phyloP scores from a whole-genome alignment of 2,113 vertebrate species.

The Entelurus aequoreus region DNA sequence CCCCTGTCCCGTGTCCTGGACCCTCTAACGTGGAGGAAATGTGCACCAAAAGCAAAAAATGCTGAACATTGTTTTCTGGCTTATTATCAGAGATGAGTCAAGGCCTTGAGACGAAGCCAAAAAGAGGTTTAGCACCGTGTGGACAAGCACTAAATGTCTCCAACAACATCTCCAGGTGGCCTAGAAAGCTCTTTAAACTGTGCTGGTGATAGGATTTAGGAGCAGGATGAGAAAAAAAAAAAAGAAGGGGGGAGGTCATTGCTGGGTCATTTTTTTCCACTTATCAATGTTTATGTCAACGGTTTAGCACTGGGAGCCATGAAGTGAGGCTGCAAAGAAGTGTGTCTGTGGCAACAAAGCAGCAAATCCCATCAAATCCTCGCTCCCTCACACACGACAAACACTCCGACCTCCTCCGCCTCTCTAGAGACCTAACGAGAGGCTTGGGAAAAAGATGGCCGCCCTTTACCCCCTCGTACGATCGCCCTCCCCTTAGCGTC shows the following conservation, averaged over 20 bases:
- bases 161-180: slow-evolving; percentile 44
- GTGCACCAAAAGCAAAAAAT: no score
- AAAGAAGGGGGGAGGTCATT: slow-evolving; percentile 33
- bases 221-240: slow-evolving; percentile 15
- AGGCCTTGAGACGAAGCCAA: slow-evolving; percentile 35
- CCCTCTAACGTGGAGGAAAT: no score
- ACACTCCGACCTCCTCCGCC: slow-evolving; percentile 33
- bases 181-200: slow-evolving; percentile 21
- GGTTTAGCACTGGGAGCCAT: slow-evolving; percentile 55
- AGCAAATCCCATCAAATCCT: slow-evolving; percentile 72
- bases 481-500: slow-evolving; percentile 32
- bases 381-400: slow-evolving; percentile 33
- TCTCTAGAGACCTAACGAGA: slow-evolving; percentile 61
- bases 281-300: slow-evolving; percentile 67
- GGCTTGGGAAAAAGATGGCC: slow-evolving; percentile 77
- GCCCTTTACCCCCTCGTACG: slow-evolving; percentile 55
- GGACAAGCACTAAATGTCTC: slow-evolving; percentile 31
- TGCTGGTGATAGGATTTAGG: slow-evolving; percentile 19
- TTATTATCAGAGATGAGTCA: slow-evolving; percentile 57
- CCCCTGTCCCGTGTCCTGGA: no score
- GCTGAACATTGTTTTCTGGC: slow-evolving; percentile 19
- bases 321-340: slow-evolving; percentile 57
- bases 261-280: slow-evolving; percentile 62
- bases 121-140: no score
- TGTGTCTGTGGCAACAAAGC: slow-evolving; percentile 71